These are phyloP conservation scores for Zeus faber DNA, from an alignment of 2,113 vertebrate species.

Conservation along the genomic window DNA sequence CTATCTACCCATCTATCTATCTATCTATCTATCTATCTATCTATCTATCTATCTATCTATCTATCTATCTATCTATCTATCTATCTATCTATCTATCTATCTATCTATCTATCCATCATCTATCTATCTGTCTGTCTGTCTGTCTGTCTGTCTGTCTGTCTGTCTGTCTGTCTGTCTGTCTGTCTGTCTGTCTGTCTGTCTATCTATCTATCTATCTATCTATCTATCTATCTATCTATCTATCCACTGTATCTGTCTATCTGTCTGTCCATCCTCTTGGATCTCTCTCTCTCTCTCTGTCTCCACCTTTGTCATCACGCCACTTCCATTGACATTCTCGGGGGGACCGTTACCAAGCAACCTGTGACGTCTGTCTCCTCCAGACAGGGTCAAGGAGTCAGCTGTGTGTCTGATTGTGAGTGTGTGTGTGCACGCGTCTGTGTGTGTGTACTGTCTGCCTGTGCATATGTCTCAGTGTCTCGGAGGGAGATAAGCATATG, in stretches of 20 bases:
- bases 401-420: neutral
- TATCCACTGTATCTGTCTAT: neutral
- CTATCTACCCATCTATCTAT: neutral
- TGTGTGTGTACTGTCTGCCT: neutral
- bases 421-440: constrained; percentile 5
- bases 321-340: constrained; percentile 37
- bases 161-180: neutral
- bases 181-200: neutral
- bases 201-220: neutral
- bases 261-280: no score
- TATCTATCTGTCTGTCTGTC: neutral
- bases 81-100: neutral
- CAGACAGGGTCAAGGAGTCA: constrained; percentile 51
- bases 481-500: no score
- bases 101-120: neutral
- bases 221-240: neutral
- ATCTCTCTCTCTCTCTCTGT: no score
- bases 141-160: neutral
- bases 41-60: neutral
- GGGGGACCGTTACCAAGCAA: constrained; percentile 55
- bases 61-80: neutral
- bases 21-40: neutral
- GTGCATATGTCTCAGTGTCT: no score
- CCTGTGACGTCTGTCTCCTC: constrained; percentile 42
- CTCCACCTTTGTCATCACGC: constrained; percentile 52